Conservation (phyloP, 2,888 invertebrate genomes). For the Allophyes oxyacanthae region DNA sequence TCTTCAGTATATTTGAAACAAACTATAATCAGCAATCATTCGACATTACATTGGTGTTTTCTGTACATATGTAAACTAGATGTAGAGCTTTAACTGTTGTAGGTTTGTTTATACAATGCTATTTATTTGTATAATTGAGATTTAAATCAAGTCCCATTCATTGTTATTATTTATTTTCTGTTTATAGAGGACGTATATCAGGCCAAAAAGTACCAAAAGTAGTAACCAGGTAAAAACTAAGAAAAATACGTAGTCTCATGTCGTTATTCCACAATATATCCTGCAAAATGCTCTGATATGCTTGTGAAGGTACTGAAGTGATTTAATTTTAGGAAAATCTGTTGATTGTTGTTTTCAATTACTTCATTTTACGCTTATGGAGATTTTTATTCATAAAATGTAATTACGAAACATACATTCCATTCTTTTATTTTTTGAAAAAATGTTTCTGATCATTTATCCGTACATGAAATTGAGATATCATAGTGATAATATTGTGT, state of each 20-base stretch:
- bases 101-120: constrained; percentile 70
- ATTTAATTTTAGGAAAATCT: constrained; percentile 5
- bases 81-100: constrained; percentile 87
- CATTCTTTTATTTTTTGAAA: constrained; percentile 38
- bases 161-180: constrained; percentile 58
- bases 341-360: constrained; percentile 22
- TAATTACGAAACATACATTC: constrained; percentile 40
- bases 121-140: constrained; percentile 68
- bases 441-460: no score
- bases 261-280: constrained; percentile 47
- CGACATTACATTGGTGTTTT: constrained; percentile 64
- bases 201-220: constrained; percentile 29
- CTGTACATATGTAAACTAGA: constrained; percentile 87
- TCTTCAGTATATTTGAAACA: constrained; percentile 39
- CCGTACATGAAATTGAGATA: constrained; percentile 16
- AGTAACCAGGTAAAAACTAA: constrained; percentile 37
- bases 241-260: constrained; percentile 18
- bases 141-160: constrained; percentile 43
- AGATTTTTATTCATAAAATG: constrained; percentile 37
- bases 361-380: constrained; percentile 19
- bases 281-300: constrained; percentile 20
- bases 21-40: constrained; percentile 48
- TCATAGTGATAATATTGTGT: constrained; percentile 49
- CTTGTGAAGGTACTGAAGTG: neutral
- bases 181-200: constrained; percentile 36